These are phyloP conservation scores for Melanotus villosus DNA, from an alignment of 2,888 invertebrate species.

Conservation along the genomic window DNA sequence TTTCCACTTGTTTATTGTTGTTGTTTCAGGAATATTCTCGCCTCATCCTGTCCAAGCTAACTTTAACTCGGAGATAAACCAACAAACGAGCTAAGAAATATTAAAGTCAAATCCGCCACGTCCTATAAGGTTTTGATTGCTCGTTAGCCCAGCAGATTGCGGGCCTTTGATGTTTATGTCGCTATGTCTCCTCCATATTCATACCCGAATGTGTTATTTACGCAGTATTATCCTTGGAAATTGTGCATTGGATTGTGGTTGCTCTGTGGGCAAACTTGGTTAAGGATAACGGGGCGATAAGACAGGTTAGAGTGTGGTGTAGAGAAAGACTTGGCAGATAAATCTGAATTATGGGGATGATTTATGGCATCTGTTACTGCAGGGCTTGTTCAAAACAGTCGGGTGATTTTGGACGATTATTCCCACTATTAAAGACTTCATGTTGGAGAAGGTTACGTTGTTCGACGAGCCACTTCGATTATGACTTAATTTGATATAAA, in stretches of 20 bases:
- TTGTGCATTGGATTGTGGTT: constrained; percentile 45
- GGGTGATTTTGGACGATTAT: no score
- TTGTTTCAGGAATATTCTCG: background rate
- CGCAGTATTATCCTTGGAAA: constrained; percentile 47
- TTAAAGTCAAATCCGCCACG: constrained; percentile 29
- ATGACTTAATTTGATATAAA: no score
- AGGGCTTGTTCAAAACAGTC: no score
- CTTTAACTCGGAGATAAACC: constrained; percentile 19
- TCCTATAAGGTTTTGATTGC: constrained; percentile 35
- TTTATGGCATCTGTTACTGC: background rate
- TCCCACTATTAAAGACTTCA: no score
- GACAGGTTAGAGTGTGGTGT: constrained; percentile 2
- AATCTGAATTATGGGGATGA: constrained; percentile 10
- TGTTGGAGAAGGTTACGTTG: no score
- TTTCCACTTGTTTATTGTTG: constrained; percentile 22
- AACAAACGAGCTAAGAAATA: constrained; percentile 27
- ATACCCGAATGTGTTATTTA: constrained; percentile 47
- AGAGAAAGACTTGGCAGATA: constrained; percentile 4
- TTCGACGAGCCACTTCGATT: no score
- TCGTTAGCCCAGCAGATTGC: constrained; percentile 42
- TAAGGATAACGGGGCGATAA: constrained; percentile 13
- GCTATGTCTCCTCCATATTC: constrained; percentile 48
- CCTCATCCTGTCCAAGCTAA: background rate
- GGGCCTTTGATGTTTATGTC: constrained; percentile 45
- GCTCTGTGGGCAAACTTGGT: constrained; percentile 18